Evolutionary conservation across 2,113 vertebrate species (phyloP), one percentile per base, ranked within the genome.

Genomic region (Cyanistes caeruleus): DNA sequence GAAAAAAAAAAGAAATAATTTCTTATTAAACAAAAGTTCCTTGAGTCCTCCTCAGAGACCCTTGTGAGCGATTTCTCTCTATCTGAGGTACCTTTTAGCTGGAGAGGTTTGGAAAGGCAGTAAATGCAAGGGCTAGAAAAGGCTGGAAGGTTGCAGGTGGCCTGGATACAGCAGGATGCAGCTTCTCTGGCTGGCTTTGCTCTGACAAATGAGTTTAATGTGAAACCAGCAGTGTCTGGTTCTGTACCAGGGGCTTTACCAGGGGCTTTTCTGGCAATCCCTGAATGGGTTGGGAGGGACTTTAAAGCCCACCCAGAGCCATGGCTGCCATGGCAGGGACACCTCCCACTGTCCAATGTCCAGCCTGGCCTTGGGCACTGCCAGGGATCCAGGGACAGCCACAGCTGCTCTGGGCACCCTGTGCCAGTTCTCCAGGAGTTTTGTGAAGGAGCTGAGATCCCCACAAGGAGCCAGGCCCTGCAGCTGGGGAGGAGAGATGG

Each of bases 271-370:
- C 35, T 84, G 52, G 7, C 7, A 35, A 0, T 53, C 10, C 15
- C 48, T 25, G 24, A 6, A 8, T 62, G 48, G 7, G 10, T 1
- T 24, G 65, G 53, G 2, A 55, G 23, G 28, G 41, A 55, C 24
- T 12, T 10, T 0, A 70, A 2, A 46, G 0, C 33, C 27, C 84
- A 9, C 0, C 55, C 74, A 39, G 18, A 3, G 7, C 55, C 74
- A 39, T 0, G 33, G 33, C 33, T 8, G 46, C 39, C 63, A 2
- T 37, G 84, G 64, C 84, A 87, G 74, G 55, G 74, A 53, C 74
- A 23, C 23, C 39, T 78, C 1, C 55, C 37, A 28, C 19, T 23
- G n/a, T 10, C 6, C 44, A 31, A 0, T 25, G 80, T 10, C 73
- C 63, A 77, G 0, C 27, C 73, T 68, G 63, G 37, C 72, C 62